Evolutionary conservation across 1,140 invertebrate species (phyloP), one percentile per base, ranked within the genome.

Genomic region (Eubasilissa regina): DNA sequence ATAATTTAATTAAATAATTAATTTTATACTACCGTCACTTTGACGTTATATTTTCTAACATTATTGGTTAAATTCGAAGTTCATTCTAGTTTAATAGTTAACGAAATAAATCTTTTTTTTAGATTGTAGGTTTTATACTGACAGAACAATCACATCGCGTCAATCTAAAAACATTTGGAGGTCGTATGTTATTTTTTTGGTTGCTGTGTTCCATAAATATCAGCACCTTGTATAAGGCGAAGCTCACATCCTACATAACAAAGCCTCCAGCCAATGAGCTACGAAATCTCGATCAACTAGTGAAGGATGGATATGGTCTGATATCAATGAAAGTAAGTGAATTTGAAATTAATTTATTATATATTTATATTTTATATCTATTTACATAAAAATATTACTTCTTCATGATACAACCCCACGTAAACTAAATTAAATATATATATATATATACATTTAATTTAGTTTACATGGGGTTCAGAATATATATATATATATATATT

Each of bases 171-270:
- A 7, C 11, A 17, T 8, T 68, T 45, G 43, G 64, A 48, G 43
- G 44, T 9, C 35, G 64, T 13, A n/a, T 68, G 0, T 68, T 68
- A 68, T 17, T 68, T 7, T 47, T 68, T 17, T 68, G 64, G 64
- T 15, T 68, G 8, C 64, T 68, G 6, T 68, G 35, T n/a, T 47
- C n/a, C 11, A 68, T 68, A 17, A 68, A 48, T 19, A 68, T 68
- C 15, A 68, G 35, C 44, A 68, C 13, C 15, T 21, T 68, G 0
- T 68, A 45, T 13, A 68, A 68, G n/a, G 35, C 43, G 3, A 35
- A 68, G 19, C 35, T 68, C 17, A 47, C 64, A 10, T 68, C 64
- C 4, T 19, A 8, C 6, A 68, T 68, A 48, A 68, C 64, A 45
- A 68, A 68, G 45, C 64, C 64, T 19, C 64, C 44, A 19, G 7